phyloP scores from a whole-genome alignment of 2,113 vertebrate species.

The Mystacornis crossleyi region DNA sequence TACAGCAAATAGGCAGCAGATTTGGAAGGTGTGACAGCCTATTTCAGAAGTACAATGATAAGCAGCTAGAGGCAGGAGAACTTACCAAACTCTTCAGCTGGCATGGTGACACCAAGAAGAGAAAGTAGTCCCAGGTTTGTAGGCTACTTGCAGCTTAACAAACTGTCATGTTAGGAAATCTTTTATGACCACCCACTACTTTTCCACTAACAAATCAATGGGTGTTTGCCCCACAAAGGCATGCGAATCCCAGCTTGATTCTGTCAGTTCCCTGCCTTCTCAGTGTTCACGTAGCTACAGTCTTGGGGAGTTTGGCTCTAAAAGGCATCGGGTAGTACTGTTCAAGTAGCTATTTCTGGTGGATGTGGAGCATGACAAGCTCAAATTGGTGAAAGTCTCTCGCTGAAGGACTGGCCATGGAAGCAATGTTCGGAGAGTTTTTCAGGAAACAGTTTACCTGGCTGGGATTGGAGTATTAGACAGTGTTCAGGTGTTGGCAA shows the following conservation, averaged over 20 bases:
- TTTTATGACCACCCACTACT: not conserved
- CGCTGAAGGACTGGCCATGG: not conserved
- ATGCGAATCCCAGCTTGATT: not conserved
- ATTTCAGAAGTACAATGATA: not conserved
- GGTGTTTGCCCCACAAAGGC: not conserved
- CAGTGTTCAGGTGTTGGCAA: not conserved
- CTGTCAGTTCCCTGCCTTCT: not conserved
- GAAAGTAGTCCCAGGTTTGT: not conserved
- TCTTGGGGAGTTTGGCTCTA: not conserved
- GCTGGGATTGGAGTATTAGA: not conserved
- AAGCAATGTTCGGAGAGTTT: not conserved
- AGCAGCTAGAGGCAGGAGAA: not conserved
- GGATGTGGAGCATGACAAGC: not conserved
- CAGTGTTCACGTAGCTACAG: not conserved
- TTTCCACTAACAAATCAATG: not conserved
- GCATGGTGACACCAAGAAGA: not conserved
- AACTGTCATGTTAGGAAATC: not conserved
- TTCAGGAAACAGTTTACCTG: not conserved
- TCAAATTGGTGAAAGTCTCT: not conserved
- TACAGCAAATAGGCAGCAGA: not conserved
- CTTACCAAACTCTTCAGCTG: not conserved
- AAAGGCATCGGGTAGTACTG: not conserved
- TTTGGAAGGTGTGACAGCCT: not conserved
- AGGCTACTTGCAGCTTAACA: not conserved
- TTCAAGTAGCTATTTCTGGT: not conserved